Percentiles rank a stretch among this genome's conserved stretches.
These are phyloP conservation scores for Cinclus cinclus DNA, from an alignment of 2,113 vertebrate species.

Conservation along the genomic window DNA sequence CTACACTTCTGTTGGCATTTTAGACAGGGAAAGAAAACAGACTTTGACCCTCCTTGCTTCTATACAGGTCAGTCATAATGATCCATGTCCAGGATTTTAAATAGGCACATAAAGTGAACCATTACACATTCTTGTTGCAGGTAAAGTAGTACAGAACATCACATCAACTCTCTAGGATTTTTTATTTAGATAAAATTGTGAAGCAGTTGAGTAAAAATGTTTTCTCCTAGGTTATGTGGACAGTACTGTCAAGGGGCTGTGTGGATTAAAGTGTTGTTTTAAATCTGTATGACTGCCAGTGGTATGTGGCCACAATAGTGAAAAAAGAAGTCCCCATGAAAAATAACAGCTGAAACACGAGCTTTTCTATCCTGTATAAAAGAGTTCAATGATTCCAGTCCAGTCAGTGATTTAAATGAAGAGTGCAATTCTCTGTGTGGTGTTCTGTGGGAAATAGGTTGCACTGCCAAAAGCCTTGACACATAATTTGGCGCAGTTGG, in stretches of 20 bases:
- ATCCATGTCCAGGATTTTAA: background rate
- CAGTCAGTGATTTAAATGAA: constrained; percentile 10
- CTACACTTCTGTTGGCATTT: background rate
- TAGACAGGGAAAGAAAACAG: background rate
- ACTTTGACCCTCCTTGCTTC: background rate
- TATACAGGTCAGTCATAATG: background rate
- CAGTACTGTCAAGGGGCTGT: background rate
- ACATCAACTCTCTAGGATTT: background rate
- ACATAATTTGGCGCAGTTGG: background rate
- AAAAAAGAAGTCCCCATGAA: background rate
- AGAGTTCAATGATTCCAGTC: background rate
- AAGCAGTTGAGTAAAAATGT: background rate
- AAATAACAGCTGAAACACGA: background rate
- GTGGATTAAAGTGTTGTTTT: background rate
- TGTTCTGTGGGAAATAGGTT: constrained; percentile 6
- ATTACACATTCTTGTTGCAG: background rate
- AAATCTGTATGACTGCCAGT: background rate
- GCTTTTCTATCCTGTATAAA: background rate
- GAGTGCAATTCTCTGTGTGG: background rate
- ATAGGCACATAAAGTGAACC: background rate
- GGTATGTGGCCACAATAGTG: background rate
- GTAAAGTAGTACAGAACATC: background rate
- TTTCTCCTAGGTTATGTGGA: background rate
- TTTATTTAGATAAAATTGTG: background rate
- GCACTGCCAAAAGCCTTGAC: constrained; percentile 40